Evolutionary conservation across 2,888 invertebrate genomes (phyloP), one percentile per base, ranked within the genome.

Genomic region (Caenorhabditis virilis): DNA sequence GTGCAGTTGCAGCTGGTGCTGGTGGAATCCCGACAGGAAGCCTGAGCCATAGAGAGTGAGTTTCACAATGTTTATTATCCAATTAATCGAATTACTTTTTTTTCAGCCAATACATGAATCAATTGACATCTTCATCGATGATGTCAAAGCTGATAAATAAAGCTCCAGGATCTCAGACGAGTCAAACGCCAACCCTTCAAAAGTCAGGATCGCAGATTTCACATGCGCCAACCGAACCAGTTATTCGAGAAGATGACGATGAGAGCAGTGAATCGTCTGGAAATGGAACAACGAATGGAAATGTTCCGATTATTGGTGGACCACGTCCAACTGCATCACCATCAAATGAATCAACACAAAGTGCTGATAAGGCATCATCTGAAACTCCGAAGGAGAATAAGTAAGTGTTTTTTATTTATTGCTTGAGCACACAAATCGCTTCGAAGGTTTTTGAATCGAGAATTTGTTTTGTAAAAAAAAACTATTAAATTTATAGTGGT

Each of bases 171-270:
- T 39, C 39, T 11, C n/a, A n/a, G n/a, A 5, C 39, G 20, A 16
- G 18, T 5, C 4, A 5, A 3, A 9, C 13, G 13, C 22, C 39
- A 39, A 22, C 39, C 6, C 42, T 42, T 23, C 42, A 78, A 66
- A 78, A 78, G 43, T 74, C 73, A 6, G 74, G 72, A 22, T 76
- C 76, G 7, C 72, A 72, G 45, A 78, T 82, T 22, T 80, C 79
- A 7, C 82, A 83, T 46, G 77, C 82, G 11, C 82, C 82, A 1
- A 72, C 72, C 1, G 80, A 83, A 53, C 82, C 82, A 6, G 72
- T 74, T 15, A 82, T 82, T 51, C 70, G 73, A 48, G 82, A 82
- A 43, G 82, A 82, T 35, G 79, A 79, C 7, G 78, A 82, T 47
- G 82, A 80, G 59, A 70, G 45, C 41, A 70, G 66, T 39, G 76